phyloP scores from a whole-genome alignment of 2,113 vertebrate species.

The Platichthys flesus region DNA sequence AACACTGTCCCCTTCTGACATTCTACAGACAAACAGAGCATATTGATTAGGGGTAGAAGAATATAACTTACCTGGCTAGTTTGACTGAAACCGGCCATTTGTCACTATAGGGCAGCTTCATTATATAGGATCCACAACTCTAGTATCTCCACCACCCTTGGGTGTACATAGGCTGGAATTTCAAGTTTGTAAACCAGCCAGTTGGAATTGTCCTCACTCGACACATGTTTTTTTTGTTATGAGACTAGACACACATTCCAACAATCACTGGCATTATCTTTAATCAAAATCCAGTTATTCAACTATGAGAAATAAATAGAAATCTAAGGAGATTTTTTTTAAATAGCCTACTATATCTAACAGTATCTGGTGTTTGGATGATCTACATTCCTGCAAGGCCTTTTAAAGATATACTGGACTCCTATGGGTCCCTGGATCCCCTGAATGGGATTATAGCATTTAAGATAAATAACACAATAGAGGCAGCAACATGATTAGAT shows the following conservation, averaged over 20 bases:
- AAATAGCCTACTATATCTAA: too few relatives aligned
- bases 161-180: neutral
- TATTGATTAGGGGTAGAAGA: neutral
- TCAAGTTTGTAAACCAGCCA: neutral
- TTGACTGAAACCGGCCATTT: neutral
- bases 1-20: slow-evolving; percentile 99
- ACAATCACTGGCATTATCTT: neutral
- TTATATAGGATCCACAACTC: neutral
- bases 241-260: neutral
- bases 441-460: too few relatives aligned
- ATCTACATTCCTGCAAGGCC: too few relatives aligned
- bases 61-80: neutral
- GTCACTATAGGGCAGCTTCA: neutral
- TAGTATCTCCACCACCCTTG: neutral
- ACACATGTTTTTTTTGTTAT: too few relatives aligned
- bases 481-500: neutral
- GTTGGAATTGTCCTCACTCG: neutral
- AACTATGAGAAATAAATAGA: too few relatives aligned
- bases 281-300: neutral
- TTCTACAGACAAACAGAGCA: slow-evolving; percentile 79
- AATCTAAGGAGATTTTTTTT: too few relatives aligned
- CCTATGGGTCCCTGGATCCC: too few relatives aligned
- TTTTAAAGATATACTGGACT: too few relatives aligned
- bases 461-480: too few relatives aligned
- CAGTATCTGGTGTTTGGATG: too few relatives aligned